phyloP scores from a whole-genome alignment of 2,797 vertebrate genomes.

The Channa striata region DNA sequence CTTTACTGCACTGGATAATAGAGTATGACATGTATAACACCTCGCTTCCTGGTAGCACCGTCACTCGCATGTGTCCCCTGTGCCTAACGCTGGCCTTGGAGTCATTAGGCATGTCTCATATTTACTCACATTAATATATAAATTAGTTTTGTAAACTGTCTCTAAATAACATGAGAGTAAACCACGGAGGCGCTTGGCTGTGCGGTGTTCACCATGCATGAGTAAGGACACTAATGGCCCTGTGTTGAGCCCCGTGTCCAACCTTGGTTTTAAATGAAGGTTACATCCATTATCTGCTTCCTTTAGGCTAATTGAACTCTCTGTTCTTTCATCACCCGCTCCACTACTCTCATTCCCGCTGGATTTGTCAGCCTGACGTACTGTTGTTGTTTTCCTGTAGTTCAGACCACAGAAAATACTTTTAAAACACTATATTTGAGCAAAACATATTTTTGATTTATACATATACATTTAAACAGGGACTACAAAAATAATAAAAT shows the following conservation, averaged over 20 bases:
- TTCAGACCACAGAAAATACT: too few species aligned
- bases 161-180: neutral
- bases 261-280: constrained; percentile 63
- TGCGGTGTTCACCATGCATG: constrained; percentile 12
- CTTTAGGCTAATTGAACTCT: constrained; percentile 62
- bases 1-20: neutral
- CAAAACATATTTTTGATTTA: too few species aligned
- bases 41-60: neutral
- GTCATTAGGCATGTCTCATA: neutral
- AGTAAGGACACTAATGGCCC: constrained; percentile 52
- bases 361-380: too few species aligned
- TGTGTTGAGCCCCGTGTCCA: constrained; percentile 21
- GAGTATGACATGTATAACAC: neutral
- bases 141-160: neutral
- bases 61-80: neutral
- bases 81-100: too few species aligned
- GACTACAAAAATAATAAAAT: too few species aligned
- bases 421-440: too few species aligned
- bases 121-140: neutral
- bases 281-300: constrained; percentile 67
- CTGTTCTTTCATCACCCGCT: neutral
- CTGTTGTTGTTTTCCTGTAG: too few species aligned
- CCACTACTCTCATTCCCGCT: neutral
- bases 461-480: too few species aligned
- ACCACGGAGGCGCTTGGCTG: neutral